Evolutionary conservation across 2,888 invertebrate species (phyloP), one percentile per base, ranked within the genome.

Genomic region (Orthosia gracilis): DNA sequence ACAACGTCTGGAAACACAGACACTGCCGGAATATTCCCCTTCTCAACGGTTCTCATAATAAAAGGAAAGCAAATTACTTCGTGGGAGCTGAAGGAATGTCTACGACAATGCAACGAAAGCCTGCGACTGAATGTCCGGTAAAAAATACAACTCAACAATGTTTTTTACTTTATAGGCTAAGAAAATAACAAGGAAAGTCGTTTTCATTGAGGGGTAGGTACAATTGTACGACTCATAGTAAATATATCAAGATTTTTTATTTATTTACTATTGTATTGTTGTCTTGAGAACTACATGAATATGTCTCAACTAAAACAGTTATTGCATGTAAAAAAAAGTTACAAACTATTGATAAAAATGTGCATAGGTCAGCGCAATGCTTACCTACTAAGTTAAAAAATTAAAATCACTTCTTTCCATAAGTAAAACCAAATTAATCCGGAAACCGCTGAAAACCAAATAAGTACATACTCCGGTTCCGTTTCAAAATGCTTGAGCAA

Each of bases 61-160:
- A 82, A 81, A 70, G 65, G 31, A 58, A 57, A 62, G 65, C 23
- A 63, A 73, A 74, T 71, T 73, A 70, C 68, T 73, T 65, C 68
- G 69, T 66, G 70, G 66, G 59, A 74, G 65, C 69, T 69, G 50
- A 58, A 69, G 55, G 70, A 78, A 74, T 78, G 78, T 63, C 59
- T 69, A 67, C 62, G 62, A 74, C 82, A 82, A 78, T 68, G 65
- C 74, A 71, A 78, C 71, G 65, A 59, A 65, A 66, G 74, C 52
- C 69, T 78, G 78, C 82, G 62, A 52, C 69, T 82, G 78, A 82
- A 74, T 57, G 66, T 31, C 52, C 49, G 23, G 68, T 70, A 73
- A 69, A 59, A 73, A 73, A 64, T 64, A 64, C 54, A 26, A 55
- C 31, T 54, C 21, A 4, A 23, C 21, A 55, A 50, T 57, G 50